These are phyloP conservation scores for Notoglanidium macrostoma DNA, from an alignment of 2,797 vertebrate genomes.

Conservation along the genomic window DNA sequence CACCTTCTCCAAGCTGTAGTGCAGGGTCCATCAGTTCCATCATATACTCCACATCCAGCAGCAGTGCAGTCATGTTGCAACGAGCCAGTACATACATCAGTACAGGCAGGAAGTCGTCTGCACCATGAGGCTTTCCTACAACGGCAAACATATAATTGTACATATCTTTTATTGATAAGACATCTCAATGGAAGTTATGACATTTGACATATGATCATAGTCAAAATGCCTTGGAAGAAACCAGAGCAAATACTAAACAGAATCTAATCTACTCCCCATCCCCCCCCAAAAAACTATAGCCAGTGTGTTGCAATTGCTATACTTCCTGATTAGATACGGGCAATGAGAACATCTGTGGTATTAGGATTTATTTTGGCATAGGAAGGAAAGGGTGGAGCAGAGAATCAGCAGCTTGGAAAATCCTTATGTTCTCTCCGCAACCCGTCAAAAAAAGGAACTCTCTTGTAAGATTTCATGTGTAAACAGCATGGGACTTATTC, in stretches of 20 bases:
- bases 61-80: constrained; percentile 83
- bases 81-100: constrained; percentile 96
- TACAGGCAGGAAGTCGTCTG: constrained; percentile 96
- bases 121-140: constrained; percentile 87
- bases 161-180: not conserved
- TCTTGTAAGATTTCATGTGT: not conserved
- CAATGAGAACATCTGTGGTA: constrained; percentile 8
- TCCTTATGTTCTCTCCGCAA: not conserved
- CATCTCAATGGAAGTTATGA: not conserved
- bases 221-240: not conserved
- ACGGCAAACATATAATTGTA: constrained; percentile 33
- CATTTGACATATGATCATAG: not conserved
- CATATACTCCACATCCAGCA: constrained; percentile 95
- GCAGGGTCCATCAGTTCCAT: constrained; percentile 99
- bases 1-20: constrained; percentile 93
- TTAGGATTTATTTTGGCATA: constrained; percentile 12
- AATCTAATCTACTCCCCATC: not conserved
- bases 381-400: constrained; percentile 4
- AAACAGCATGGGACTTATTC: not conserved
- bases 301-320: not conserved
- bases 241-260: not conserved
- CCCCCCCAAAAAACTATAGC: not conserved
- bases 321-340: constrained; percentile 5
- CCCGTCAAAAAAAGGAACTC: not conserved
- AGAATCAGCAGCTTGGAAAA: not conserved